phyloP scores from a whole-genome alignment of 1,140 invertebrate species.

The Cephus cinctus region DNA sequence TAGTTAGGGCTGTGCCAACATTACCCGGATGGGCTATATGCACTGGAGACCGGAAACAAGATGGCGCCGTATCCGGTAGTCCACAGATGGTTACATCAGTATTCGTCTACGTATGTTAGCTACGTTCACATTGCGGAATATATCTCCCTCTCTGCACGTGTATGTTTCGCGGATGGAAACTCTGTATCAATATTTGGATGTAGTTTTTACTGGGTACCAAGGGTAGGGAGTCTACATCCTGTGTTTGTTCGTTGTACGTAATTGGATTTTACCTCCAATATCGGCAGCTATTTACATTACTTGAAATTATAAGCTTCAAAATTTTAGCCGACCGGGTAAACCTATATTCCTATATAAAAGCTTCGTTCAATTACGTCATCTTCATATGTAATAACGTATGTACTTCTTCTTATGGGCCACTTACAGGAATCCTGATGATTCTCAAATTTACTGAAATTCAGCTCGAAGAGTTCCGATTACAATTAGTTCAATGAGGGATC shows the following conservation, averaged over 20 bases:
- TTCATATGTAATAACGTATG: too few species aligned
- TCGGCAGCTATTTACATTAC: conserved; percentile 4
- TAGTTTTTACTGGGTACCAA: conserved; percentile 36
- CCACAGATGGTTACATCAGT: conserved; percentile 2
- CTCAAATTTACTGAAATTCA: too few species aligned
- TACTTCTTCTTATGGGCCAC: too few species aligned
- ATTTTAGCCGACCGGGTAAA: too few species aligned
- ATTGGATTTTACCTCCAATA: conserved; percentile 38
- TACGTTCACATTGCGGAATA: too few species aligned
- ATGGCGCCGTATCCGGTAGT: conserved; percentile 30
- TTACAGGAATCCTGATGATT: too few species aligned
- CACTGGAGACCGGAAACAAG: conserved; percentile 33
- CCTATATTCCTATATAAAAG: too few species aligned
- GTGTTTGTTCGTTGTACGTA: conserved; percentile 34
- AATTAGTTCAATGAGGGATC: too few species aligned
- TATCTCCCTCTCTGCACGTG: too few species aligned
- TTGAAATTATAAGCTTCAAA: background rate
- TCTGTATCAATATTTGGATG: conserved; percentile 38
- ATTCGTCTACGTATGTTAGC: too few species aligned
- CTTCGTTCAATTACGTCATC: too few species aligned
- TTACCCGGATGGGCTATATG: background rate
- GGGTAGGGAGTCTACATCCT: conserved; percentile 34
- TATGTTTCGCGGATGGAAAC: conserved; percentile 23
- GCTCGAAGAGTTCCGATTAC: too few species aligned
- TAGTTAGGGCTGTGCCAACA: conserved; percentile 16